These are phyloP conservation scores for Coptodon rendalli DNA, from an alignment of 2,113 vertebrate genomes.

Conservation along the genomic window DNA sequence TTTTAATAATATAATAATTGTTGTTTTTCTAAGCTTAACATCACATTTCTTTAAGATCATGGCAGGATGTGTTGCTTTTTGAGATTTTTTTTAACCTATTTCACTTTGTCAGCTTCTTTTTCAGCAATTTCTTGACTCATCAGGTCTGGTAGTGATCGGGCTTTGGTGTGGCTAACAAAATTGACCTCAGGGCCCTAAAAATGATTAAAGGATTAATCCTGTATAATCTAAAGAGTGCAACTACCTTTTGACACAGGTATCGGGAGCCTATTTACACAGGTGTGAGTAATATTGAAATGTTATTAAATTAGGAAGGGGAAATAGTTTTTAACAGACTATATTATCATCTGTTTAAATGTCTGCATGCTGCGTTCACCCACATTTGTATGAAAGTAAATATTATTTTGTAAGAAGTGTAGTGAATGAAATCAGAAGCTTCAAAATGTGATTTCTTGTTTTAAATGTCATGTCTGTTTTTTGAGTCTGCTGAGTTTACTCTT, in stretches of 20 bases:
- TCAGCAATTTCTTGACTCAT: neutral
- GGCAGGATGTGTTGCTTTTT: neutral
- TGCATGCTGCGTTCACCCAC: neutral
- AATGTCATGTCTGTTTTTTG: neutral
- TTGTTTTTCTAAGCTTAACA: neutral
- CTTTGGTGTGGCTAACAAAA: neutral
- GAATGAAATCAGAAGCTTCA: neutral
- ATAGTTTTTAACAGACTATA: neutral
- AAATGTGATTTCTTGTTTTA: neutral
- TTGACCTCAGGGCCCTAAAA: neutral
- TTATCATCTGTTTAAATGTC: neutral
- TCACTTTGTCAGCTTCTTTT: neutral
- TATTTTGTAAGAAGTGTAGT: neutral
- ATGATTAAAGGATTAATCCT: neutral
- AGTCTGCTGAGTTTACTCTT: neutral
- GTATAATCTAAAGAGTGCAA: neutral
- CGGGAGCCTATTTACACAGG: neutral
- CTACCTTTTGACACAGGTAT: neutral
- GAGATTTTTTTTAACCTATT: neutral
- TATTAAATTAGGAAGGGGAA: neutral
- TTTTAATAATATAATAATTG: neutral
- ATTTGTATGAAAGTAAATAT: neutral
- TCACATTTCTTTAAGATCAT: neutral
- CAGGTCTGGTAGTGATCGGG: neutral
- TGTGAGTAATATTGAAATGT: neutral